Conservation (phyloP, 2,797 vertebrate genomes). For the Taenioides sp. region DNA sequence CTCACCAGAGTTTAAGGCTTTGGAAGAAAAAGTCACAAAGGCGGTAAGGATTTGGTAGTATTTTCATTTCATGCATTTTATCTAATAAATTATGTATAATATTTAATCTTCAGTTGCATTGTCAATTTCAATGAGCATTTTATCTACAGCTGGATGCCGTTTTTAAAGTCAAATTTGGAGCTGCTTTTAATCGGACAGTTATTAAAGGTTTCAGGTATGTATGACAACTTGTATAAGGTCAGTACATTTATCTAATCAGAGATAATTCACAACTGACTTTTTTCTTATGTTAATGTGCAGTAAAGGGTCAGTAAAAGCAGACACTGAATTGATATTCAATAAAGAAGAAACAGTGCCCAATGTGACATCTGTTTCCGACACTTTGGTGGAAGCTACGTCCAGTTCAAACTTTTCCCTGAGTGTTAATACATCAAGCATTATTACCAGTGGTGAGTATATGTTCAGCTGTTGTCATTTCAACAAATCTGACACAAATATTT, state of each 20-base stretch:
- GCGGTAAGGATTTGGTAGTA: conserved; percentile 12
- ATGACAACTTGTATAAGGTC: background rate
- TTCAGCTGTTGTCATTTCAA: background rate
- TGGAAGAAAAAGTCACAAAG: background rate
- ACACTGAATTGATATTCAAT: conserved; percentile 5
- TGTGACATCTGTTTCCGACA: background rate
- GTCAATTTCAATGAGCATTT: background rate
- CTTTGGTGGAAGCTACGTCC: background rate
- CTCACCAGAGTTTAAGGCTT: conserved; percentile 1
- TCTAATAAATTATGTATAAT: background rate
- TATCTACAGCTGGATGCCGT: background rate
- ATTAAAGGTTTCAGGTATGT: conserved; percentile 40
- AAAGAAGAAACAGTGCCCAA: background rate
- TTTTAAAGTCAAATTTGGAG: fast-evolving
- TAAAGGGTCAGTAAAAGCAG: background rate
- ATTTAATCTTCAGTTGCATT: background rate
- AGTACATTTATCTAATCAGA: background rate
- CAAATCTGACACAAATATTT: background rate
- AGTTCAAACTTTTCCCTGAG: background rate
- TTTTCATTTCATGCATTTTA: too few species aligned
- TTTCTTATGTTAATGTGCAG: background rate
- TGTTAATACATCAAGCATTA: conserved; percentile 6
- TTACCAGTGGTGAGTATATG: background rate
- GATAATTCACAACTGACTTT: background rate
- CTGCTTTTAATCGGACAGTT: background rate